These are phyloP conservation scores for Enteromius argenteus DNA, from an alignment of 2,797 vertebrate genomes.

Conservation along the genomic window DNA sequence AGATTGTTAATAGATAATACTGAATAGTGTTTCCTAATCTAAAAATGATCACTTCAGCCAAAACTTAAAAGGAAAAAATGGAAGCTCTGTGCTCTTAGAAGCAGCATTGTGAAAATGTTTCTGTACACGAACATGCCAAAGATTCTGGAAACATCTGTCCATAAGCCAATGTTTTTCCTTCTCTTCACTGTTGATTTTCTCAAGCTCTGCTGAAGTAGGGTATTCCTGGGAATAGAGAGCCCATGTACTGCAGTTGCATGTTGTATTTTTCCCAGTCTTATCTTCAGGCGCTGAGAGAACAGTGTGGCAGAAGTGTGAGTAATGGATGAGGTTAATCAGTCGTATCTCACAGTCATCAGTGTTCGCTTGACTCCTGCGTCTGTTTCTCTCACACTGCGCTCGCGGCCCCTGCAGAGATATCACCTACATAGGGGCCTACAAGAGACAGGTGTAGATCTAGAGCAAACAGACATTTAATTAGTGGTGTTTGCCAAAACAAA, in stretches of 20 bases:
- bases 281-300: slow-evolving; percentile 2
- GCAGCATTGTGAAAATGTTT: not conserved
- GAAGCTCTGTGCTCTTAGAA: not conserved
- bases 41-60: not conserved
- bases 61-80: not conserved
- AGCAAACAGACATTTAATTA: not conserved
- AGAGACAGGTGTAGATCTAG: not conserved
- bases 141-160: not conserved
- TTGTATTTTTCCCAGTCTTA: slow-evolving; percentile 5
- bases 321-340: slow-evolving; percentile 42
- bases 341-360: slow-evolving; percentile 27
- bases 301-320: slow-evolving; percentile 28
- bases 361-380: not conserved
- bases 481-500: not conserved
- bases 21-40: not conserved
- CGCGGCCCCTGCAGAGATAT: not conserved
- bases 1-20: not conserved
- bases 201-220: not conserved
- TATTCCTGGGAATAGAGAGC: not conserved
- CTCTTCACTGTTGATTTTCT: slow-evolving; percentile 1
- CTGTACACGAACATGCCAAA: not conserved
- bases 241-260: not conserved
- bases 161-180: not conserved
- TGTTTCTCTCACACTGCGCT: not conserved
- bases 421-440: slow-evolving; percentile 1